Conservation (phyloP, 2,888 invertebrate genomes). For the Clunio marinus region DNA sequence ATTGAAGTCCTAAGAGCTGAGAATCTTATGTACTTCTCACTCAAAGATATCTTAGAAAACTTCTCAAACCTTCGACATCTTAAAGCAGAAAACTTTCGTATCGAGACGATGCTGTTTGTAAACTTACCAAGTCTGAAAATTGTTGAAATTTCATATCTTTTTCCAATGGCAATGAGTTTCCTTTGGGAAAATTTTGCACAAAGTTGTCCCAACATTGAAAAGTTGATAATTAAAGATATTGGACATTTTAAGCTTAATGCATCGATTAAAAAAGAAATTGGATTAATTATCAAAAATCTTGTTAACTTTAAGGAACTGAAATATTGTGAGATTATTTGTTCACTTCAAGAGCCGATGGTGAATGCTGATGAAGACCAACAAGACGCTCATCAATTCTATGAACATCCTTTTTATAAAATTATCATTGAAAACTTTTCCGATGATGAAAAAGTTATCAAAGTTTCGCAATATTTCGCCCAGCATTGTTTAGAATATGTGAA, state of each 20-base stretch:
- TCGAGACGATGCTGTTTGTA: slow-evolving; percentile 21
- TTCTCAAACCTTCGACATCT: slow-evolving; percentile 1
- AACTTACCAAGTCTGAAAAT: neutral
- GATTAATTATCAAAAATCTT: slow-evolving; percentile 12
- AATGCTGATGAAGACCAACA: slow-evolving; percentile 11
- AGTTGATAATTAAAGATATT: slow-evolving; percentile 25
- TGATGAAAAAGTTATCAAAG: neutral
- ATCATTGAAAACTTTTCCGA: neutral
- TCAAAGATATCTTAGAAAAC: neutral
- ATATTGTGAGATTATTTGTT: neutral
- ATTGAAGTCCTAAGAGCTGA: slow-evolving; percentile 13
- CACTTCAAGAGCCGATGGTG: slow-evolving; percentile 1
- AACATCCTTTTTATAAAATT: slow-evolving; percentile 25
- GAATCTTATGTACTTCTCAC: slow-evolving; percentile 10
- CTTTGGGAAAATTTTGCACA: slow-evolving; percentile 15
- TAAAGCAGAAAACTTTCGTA: slow-evolving; percentile 12
- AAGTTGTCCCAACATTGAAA: slow-evolving; percentile 23
- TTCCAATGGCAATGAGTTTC: slow-evolving; percentile 19
- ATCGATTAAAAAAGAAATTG: slow-evolving; percentile 3
- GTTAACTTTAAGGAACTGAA: neutral
- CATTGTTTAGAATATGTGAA: slow-evolving; percentile 5
- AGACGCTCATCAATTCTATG: neutral
- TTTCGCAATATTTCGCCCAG: slow-evolving; percentile 9
- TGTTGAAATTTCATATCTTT: slow-evolving; percentile 19
- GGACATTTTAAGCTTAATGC: slow-evolving; percentile 29